phyloP scores from a whole-genome alignment of 1,140 invertebrate genomes.

The Mercenaria mercenaria region DNA sequence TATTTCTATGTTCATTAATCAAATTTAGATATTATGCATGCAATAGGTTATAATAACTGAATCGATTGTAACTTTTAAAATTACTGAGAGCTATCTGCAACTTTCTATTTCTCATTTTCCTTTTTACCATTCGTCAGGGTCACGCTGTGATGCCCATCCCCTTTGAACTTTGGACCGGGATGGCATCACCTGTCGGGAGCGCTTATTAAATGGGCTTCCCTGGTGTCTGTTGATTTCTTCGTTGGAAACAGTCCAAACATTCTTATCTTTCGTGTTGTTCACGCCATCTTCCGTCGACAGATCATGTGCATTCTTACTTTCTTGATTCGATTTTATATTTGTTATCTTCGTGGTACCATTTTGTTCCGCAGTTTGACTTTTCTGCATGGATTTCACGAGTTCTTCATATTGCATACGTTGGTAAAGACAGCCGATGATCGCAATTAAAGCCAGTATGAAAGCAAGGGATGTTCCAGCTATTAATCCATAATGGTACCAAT shows the following conservation, averaged over 20 bases:
- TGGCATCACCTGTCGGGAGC: background rate
- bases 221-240: background rate
- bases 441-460: background rate
- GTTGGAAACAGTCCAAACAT: background rate
- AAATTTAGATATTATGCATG: too few relatives aligned
- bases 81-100: too few relatives aligned
- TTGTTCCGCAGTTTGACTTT: background rate
- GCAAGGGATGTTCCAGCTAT: background rate
- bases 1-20: too few relatives aligned
- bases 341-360: background rate
- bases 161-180: background rate
- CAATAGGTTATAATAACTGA: too few relatives aligned
- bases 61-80: too few relatives aligned
- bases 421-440: background rate
- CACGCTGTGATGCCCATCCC: background rate
- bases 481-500: background rate
- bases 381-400: background rate
- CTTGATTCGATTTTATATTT: background rate
- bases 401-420: background rate
- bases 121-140: background rate
- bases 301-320: background rate
- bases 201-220: conserved; percentile 2
- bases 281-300: background rate
- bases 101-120: too few relatives aligned
- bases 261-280: background rate